Evolutionary conservation across 2,888 invertebrate species (phyloP).

Genomic region (Miltochrista miniata): DNA sequence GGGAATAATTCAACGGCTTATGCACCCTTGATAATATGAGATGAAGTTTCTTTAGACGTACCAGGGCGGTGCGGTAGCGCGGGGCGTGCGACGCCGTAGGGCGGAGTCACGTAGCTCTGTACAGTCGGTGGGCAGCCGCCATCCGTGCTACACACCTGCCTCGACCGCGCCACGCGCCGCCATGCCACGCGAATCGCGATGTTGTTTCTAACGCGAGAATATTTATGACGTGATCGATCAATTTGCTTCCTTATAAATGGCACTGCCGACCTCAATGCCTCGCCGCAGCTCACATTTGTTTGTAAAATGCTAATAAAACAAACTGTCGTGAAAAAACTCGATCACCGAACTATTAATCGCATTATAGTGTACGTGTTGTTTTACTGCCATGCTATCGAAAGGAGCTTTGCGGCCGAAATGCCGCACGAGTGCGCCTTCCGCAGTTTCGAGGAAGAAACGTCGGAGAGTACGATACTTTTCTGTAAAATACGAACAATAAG

Average conservation of each 20-base stretch:
- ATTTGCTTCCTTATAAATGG: slow-evolving; percentile 74
- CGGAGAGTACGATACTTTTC: slow-evolving; percentile 83
- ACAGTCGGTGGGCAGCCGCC: slow-evolving; percentile 82
- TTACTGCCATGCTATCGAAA: slow-evolving; percentile 72
- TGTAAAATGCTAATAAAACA: slow-evolving; percentile 80
- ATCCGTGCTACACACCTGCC: slow-evolving; percentile 59
- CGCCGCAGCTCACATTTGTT: slow-evolving; percentile 59
- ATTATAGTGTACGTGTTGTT: slow-evolving; percentile 80
- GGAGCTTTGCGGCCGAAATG: slow-evolving; percentile 72
- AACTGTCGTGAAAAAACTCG: slow-evolving; percentile 73
- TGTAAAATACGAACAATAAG: slow-evolving; percentile 89
- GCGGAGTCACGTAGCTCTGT: slow-evolving; percentile 68
- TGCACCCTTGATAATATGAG: slow-evolving; percentile 80
- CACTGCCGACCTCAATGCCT: slow-evolving; percentile 69
- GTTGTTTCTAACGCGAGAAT: slow-evolving; percentile 70
- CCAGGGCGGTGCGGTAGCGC: slow-evolving; percentile 63
- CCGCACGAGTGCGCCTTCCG: slow-evolving; percentile 90
- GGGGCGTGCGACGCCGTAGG: slow-evolving; percentile 69
- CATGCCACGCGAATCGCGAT: slow-evolving; percentile 78
- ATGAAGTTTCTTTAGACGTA: slow-evolving; percentile 77
- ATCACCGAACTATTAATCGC: slow-evolving; percentile 76
- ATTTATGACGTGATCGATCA: slow-evolving; percentile 77
- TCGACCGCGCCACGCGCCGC: slow-evolving; percentile 45
- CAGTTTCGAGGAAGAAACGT: slow-evolving; percentile 82
- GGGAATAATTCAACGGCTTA: slow-evolving; percentile 77